phyloP scores from a whole-genome alignment of 2,888 invertebrate species.

The Stenolophus ochropezus region DNA sequence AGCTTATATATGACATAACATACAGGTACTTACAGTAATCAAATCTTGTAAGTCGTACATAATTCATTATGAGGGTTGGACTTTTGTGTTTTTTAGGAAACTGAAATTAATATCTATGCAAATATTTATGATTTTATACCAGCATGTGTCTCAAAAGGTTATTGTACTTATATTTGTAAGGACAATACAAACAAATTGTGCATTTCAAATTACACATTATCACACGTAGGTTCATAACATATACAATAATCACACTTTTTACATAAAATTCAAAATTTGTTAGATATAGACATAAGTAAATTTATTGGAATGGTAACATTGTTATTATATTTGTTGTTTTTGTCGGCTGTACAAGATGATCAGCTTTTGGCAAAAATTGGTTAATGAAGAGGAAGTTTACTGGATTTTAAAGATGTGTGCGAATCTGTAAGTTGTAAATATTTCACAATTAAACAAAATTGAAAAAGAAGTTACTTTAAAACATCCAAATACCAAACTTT shows the following conservation, averaged over 20 bases:
- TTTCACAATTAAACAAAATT: no score
- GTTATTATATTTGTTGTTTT: no score
- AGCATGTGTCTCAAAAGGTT: constrained; percentile 29
- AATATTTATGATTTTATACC: constrained; percentile 33
- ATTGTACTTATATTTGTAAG: not conserved
- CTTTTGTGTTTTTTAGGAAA: constrained; percentile 21
- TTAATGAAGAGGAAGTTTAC: no score
- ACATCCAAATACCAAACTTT: no score
- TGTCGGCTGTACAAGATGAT: no score
- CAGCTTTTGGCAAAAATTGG: no score
- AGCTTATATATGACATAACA: constrained; percentile 26
- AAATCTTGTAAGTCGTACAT: constrained; percentile 24
- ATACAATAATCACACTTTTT: no score
- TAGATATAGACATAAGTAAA: not conserved
- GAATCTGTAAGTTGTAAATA: no score
- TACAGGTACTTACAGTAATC: constrained; percentile 27
- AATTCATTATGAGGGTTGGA: constrained; percentile 37
- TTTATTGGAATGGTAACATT: not conserved
- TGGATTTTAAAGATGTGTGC: no score
- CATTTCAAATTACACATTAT: not conserved
- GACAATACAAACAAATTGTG: constrained; percentile 38
- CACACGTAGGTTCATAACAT: no score
- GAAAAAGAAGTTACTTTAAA: no score
- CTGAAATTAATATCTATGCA: constrained; percentile 26
- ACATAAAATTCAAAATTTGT: no score